Evolutionary conservation across 1,140 invertebrate genomes (phyloP), one percentile per base, ranked within the genome.

Genomic region (Lerema accius): DNA sequence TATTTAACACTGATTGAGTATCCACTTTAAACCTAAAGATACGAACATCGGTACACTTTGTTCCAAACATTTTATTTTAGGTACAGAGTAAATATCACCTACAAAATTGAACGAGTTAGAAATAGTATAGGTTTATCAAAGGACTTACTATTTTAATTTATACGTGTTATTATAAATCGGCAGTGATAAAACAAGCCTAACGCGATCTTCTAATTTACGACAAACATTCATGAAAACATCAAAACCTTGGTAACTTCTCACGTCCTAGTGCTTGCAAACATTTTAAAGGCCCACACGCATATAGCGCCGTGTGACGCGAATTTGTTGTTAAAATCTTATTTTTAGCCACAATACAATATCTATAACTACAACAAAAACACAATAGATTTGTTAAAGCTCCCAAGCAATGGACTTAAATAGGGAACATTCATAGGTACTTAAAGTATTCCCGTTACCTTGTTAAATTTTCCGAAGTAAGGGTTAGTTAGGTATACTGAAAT

Each of bases 71-170:
- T 84, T 32, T 4, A 32, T 9, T 32, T 32, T 83, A 88, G 84
- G 84, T 89, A 90, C 87, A 87, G 76, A 80, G 80, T 88, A 87
- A 85, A 90, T 83, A 90, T 86, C 80, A 86, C 72, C 87, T 89
- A 90, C 86, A 87, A 90, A 88, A 90, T 89, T 89, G 86, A 90
- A 88, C 85, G 82, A 84, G 80, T 89, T 87, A 89, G 83, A 90
- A 86, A 89, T 86, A 86, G 86, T 90, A 90, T 86, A 90, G 80
- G 66, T 81, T 80, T 87, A 90, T 90, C 84, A 90, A 90, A 90
- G 82, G 71, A 76, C 83, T 86, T 86, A 86, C 69, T 78, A 78
- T 76, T 79, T 46, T 46, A 59, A 46, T 59, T 46, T 7, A 46
- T 35, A 80, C 75, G 66, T 80, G 76, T 76, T 82, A 70, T 78